phyloP scores from a whole-genome alignment of 2,888 invertebrate species.

The Biston betularia region DNA sequence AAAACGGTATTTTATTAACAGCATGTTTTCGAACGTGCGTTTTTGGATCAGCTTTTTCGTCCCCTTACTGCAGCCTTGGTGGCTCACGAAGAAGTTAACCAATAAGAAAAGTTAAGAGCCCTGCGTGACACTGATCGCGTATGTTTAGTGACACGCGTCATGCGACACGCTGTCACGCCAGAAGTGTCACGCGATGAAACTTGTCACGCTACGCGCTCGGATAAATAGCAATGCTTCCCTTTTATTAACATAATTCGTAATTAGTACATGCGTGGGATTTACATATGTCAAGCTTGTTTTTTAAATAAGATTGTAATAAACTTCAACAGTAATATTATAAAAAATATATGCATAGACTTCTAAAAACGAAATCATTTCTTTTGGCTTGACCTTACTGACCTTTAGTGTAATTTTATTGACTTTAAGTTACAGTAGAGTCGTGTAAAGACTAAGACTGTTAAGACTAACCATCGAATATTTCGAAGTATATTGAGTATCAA shows the following conservation, averaged over 20 bases:
- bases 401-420: no score
- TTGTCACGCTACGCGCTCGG: neutral
- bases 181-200: slow-evolving; percentile 14
- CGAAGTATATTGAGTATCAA: no score
- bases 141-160: slow-evolving; percentile 7
- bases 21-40: neutral
- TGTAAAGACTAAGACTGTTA: no score
- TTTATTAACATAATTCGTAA: neutral
- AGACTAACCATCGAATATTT: no score
- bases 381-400: no score
- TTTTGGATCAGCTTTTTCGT: neutral
- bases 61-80: neutral
- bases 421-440: no score
- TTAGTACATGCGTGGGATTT: neutral
- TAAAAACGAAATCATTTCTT: no score
- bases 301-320: no score
- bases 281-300: neutral
- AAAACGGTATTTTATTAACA: no score
- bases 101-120: slow-evolving; percentile 1
- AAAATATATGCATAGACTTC: no score
- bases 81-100: neutral
- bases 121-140: slow-evolving; percentile 3
- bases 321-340: no score
- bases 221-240: slow-evolving; percentile 1
- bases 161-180: slow-evolving; percentile 4